Evolutionary conservation across 23 tunicate species (phyloP), one percentile per base, ranked within the genome.

Genomic region (Ascidia mentula): DNA sequence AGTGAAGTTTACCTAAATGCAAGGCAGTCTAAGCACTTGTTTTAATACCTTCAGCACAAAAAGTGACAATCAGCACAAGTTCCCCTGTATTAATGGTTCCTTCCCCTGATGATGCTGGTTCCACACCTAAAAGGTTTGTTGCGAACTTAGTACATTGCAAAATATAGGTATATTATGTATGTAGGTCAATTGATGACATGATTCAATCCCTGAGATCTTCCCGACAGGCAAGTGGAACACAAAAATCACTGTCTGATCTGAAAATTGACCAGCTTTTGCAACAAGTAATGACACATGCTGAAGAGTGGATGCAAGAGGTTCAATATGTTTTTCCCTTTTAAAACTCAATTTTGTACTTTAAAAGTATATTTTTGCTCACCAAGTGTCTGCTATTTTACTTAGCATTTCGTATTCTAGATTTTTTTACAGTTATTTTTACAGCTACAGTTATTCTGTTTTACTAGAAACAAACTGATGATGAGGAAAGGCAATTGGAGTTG

Each of bases 111-210:
- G 65, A 53, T 20, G 65, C 1, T 53, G 65, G 13, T 20, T 3
- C 65, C 1, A 53, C 75, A 71, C 38, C 18, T 18, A 34, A 35
- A 71, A 5, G 38, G 38, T 71, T 71, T 71, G 75, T 26, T n/a
- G 33, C 33, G 37, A 12, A 32, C 18, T 74, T 36, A 6, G 20
- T 36, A 74, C 18, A 3, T 34, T 2, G 30, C 30, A 3, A 71
- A 6, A 5, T 1, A 53, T 28, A 53, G 24, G 28, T 53, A 28
- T 53, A 9, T 53, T 42, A 9, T 12, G 12, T 42, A 15, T 53
- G 65, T 28, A 92, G 97, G 37, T 92, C 97, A 12, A 80, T 87
- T 18, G 92, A 92, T 83, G 92, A 92, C 71, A 92, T 87, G 81
- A 92, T 92, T n/a, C 90, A 92, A 79, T 46, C 88, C 30, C 65